Percentiles rank a stretch among this genome's conserved stretches.
phyloP scores from a whole-genome alignment of 2,888 invertebrate species.

The Cancer borealis region DNA sequence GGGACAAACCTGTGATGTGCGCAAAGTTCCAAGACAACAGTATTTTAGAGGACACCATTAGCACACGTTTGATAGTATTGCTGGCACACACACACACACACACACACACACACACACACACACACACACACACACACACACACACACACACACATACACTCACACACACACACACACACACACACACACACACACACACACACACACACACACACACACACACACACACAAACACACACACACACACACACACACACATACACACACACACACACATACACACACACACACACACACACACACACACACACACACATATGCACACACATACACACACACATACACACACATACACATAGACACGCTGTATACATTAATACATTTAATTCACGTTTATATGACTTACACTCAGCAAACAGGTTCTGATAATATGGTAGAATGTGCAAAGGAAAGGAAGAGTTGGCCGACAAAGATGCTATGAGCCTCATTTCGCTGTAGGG shows the following conservation, averaged over 20 bases:
- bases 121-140: no score
- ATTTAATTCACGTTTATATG: no score
- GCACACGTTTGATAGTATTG: no score
- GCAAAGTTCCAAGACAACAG: not conserved
- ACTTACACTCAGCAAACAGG: not conserved
- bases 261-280: conserved; percentile 51
- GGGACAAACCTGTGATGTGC: not conserved
- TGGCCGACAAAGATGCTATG: not conserved
- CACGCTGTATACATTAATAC: not conserved
- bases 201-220: conserved; percentile 49
- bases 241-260: conserved; percentile 52
- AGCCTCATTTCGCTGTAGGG: not conserved
- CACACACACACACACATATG: conserved; percentile 30
- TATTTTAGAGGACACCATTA: not conserved
- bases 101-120: no score
- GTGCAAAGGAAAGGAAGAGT: not conserved
- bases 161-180: not conserved
- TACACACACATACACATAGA: not conserved
- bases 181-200: conserved; percentile 30
- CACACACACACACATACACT: no score
- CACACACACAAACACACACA: conserved; percentile 55
- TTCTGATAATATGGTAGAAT: not conserved
- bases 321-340: conserved; percentile 46
- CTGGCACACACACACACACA: no score
- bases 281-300: conserved; percentile 50